Base-by-base conservation (phyloP, 2,797 vertebrate species). In the Diglossa cyanea region DNA sequence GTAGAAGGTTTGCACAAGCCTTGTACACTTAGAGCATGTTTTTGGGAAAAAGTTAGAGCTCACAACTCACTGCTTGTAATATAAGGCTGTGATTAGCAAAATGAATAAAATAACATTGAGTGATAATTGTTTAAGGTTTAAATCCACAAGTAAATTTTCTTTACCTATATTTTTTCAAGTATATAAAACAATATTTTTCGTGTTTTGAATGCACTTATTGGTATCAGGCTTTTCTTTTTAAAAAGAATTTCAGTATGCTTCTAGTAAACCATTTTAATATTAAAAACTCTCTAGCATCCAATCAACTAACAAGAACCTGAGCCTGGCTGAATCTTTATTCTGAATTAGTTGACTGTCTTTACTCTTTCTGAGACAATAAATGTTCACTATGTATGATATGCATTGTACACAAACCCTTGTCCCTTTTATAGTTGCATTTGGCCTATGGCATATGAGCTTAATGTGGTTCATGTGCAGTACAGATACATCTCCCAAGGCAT, bases 391-490 rank as follows among this genome's bases (percentile, higher is more conserved):
- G 3, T 65, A 13, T 18, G 2, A 11, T 45, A 63, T 17, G 6
- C 30, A n/a, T 19, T n/a, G 26, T 9, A 24, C 23, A 53, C 13
- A 68, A 72, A n/a, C 4, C 45, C 25, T 13, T 78, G 30, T 48
- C 26, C 18, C 5, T 66, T 86, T 50, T 65, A 10, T n/a, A 83
- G 26, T 3, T 17, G 1, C 12, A 39, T 58, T 30, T 73, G 24
- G 17, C 13, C 30, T 31, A 16, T 11, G 17, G 10, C 4, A 8
- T 4, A 5, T 33, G 57, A 67, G 48, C 39, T 51, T 28, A 35
- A 9, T 20, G 33, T 3, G 1, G 12, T 39, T 72, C 13, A 19
- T 10, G 57, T 6, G 15, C 10, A 45, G 25, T 1, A 1, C 39
- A 91, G 50, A 5, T 12, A 3, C 13, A 51, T 8, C 3, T 87